These are phyloP conservation scores for Notothenia rossii DNA, from an alignment of 2,113 vertebrate genomes.

Conservation along the genomic window DNA sequence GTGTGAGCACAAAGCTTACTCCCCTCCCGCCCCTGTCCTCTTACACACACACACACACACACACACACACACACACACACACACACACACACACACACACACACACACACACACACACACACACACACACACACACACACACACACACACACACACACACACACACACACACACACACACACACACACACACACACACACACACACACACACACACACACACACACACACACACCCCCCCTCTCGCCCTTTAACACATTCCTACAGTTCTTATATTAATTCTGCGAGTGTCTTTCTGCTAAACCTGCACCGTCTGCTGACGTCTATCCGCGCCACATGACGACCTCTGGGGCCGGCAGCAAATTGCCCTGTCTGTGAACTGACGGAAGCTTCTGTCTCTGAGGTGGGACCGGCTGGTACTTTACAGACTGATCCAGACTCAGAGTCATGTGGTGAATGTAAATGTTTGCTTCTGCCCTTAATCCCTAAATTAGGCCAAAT, in stretches of 20 bases:
- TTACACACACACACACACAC: not conserved
- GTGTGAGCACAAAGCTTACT: not conserved
- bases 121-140: too few species aligned
- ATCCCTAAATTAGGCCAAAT: conserved; percentile 43
- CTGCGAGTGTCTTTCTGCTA: conserved; percentile 22
- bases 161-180: too few species aligned
- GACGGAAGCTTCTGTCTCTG: conserved; percentile 37
- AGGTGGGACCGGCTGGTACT: conserved; percentile 8
- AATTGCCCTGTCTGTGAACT: conserved; percentile 65
- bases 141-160: too few species aligned
- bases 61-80: too few species aligned
- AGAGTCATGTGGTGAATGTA: conserved; percentile 45
- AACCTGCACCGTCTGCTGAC: conserved; percentile 48
- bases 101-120: too few species aligned
- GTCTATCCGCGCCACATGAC: conserved; percentile 44
- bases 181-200: too few species aligned
- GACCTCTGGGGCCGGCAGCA: conserved; percentile 31
- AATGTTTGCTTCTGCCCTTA: conserved; percentile 41
- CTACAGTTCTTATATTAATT: conserved; percentile 36
- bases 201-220: not conserved
- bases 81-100: too few species aligned
- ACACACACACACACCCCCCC: conserved; percentile 18
- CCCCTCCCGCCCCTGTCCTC: not conserved
- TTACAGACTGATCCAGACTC: conserved; percentile 31
- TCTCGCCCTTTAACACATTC: conserved; percentile 49